A percentile compares a stretch with the other conserved stretches of the same genome.
These are phyloP conservation scores for Crocodylus rhombifer DNA, from an alignment of 2,797 vertebrate species.

Conservation along the genomic window DNA sequence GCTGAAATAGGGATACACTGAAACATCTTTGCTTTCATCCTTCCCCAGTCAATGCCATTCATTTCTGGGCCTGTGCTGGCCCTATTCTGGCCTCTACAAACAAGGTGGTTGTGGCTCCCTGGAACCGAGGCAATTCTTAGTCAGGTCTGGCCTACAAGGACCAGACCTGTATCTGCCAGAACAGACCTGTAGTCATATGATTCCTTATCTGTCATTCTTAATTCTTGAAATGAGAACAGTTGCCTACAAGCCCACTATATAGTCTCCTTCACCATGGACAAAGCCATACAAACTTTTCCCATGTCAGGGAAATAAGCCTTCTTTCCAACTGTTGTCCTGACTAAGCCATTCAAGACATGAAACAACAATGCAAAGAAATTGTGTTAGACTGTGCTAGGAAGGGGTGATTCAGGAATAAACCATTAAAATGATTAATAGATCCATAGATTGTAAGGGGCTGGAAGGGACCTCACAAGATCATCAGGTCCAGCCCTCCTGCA, in stretches of 20 bases:
- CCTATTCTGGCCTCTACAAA: background rate
- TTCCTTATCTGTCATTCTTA: background rate
- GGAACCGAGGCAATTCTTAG: background rate
- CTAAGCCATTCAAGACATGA: conserved; percentile 25
- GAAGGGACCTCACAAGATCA: no score
- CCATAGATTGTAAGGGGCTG: no score
- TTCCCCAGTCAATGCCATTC: background rate
- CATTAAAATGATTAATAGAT: no score
- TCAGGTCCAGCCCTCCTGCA: no score
- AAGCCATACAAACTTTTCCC: conserved; percentile 20
- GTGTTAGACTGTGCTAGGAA: background rate
- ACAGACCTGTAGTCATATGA: background rate
- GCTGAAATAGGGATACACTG: background rate
- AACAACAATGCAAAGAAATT: conserved; percentile 44
- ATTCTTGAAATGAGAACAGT: conserved; percentile 34
- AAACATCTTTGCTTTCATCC: background rate
- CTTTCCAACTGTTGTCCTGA: conserved; percentile 40
- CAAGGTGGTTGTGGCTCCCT: background rate
- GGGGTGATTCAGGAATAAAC: no score
- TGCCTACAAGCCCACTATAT: conserved; percentile 28
- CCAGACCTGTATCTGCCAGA: background rate
- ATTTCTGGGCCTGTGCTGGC: background rate
- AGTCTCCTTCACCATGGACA: conserved; percentile 8
- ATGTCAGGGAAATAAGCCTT: conserved; percentile 37
- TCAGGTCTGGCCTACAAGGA: conserved; percentile 7